A percentile compares a stretch with the other conserved stretches of the same genome.
phyloP scores from a whole-genome alignment of 2,113 vertebrate species.

The Lepidothrix coronata region DNA sequence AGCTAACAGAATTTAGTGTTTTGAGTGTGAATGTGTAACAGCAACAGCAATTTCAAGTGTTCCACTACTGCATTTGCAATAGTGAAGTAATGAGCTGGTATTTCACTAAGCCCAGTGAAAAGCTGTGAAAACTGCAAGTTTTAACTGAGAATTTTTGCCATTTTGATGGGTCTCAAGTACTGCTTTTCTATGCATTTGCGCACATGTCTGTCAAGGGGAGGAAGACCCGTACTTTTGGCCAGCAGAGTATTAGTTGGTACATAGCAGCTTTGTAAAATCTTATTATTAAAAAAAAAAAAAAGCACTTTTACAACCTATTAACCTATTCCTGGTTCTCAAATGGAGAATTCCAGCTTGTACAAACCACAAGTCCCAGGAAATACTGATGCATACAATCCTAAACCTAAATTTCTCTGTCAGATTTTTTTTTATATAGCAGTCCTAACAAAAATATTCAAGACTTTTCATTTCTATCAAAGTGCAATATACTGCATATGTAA shows the following conservation, averaged over 20 bases:
- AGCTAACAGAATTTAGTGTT: conserved; percentile 70
- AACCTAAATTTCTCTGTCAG: neutral
- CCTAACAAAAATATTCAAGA: conserved; percentile 39
- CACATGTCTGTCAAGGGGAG: neutral
- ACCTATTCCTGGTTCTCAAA: conserved; percentile 25
- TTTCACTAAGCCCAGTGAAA: neutral
- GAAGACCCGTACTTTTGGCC: neutral
- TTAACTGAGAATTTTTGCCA: conserved; percentile 12
- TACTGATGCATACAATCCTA: neutral
- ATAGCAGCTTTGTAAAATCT: conserved; percentile 66
- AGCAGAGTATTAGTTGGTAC: conserved; percentile 31
- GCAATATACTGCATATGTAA: conserved; percentile 51
- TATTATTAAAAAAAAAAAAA: neutral
- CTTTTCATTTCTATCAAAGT: conserved; percentile 53
- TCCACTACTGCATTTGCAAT: neutral
- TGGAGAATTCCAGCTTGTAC: neutral
- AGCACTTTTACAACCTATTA: conserved; percentile 4
- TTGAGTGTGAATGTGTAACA: conserved; percentile 31
- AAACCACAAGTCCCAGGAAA: neutral
- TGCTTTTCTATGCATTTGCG: neutral
- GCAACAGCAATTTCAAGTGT: conserved; percentile 1
- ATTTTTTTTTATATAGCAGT: neutral
- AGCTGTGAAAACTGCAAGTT: conserved; percentile 19
- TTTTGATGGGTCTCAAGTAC: neutral
- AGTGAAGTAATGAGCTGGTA: neutral